Conservation (phyloP, 2,888 invertebrate genomes). For the Folsomia candida region DNA sequence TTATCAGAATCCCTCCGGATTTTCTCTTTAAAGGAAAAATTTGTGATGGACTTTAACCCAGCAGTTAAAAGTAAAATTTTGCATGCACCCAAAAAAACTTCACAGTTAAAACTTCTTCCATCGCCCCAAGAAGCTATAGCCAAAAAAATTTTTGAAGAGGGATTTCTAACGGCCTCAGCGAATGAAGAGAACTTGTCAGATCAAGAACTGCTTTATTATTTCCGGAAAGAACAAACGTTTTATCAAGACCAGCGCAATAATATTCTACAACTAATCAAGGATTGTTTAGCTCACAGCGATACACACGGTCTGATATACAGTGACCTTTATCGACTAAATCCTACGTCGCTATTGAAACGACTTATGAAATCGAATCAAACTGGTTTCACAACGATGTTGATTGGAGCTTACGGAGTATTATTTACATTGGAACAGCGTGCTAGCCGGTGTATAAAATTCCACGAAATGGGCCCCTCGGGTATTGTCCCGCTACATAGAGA, state of each 20-base stretch:
- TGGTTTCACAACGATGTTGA: neutral
- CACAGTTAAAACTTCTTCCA: too few species aligned
- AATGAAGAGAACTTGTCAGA: too few species aligned
- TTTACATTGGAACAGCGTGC: conserved; percentile 20
- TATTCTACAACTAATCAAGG: neutral
- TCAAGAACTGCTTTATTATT: neutral
- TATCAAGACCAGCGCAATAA: neutral
- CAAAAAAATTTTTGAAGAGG: too few species aligned
- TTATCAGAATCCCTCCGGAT: neutral
- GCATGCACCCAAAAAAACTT: too few species aligned
- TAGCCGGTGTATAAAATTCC: conserved; percentile 8
- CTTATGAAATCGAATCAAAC: neutral
- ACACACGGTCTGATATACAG: neutral
- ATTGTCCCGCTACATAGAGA: conserved; percentile 10
- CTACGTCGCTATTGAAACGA: conserved; percentile 3
- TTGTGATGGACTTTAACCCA: too few species aligned
- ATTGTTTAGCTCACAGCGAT: neutral
- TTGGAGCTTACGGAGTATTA: conserved; percentile 19
- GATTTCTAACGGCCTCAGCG: too few species aligned
- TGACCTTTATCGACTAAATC: conserved; percentile 2
- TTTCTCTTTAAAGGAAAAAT: neutral
- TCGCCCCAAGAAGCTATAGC: too few species aligned
- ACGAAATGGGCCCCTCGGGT: neutral
- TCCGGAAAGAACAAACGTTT: neutral
- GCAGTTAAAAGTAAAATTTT: too few species aligned